phyloP scores from a whole-genome alignment of 2,113 vertebrate genomes.

The Alaudala cheleensis region DNA sequence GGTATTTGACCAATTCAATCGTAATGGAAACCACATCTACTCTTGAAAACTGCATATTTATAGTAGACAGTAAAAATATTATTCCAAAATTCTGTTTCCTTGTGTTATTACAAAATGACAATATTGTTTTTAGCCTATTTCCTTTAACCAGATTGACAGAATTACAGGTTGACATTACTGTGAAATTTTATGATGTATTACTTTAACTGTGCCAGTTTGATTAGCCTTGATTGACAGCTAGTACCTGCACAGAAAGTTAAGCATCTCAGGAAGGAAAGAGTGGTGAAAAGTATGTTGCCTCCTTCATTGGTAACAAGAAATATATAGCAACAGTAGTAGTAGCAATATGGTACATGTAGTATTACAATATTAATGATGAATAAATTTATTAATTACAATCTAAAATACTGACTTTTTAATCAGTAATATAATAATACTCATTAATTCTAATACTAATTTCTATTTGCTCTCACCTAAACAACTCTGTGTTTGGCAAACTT shows the following conservation, averaged over 20 bases:
- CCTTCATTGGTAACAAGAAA: conserved; percentile 52
- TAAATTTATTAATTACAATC: not conserved
- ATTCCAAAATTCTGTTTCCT: conserved; percentile 57
- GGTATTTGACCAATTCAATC: not conserved
- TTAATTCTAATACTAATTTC: not conserved
- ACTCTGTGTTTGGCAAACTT: not conserved
- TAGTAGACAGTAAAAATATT: conserved; percentile 44
- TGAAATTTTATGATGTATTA: conserved; percentile 81
- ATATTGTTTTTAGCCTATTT: conserved; percentile 76
- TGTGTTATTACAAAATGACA: conserved; percentile 75
- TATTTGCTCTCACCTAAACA: not conserved
- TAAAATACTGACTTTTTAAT: not conserved
- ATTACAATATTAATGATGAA: conserved; percentile 9
- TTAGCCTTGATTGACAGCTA: conserved; percentile 80
- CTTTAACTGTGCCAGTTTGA: conserved; percentile 80
- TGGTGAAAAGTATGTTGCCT: not conserved
- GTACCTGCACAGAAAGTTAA: conserved; percentile 78
- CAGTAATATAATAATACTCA: not conserved
- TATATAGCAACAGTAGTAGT: not conserved
- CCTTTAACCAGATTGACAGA: conserved; percentile 78
- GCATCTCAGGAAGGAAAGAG: conserved; percentile 37
- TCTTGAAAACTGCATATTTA: conserved; percentile 22
- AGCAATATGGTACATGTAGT: not conserved
- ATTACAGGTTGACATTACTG: conserved; percentile 82
- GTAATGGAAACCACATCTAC: not conserved